Evolutionary conservation across 2,888 invertebrate genomes (phyloP).

Genomic region (Folsomia candida): DNA sequence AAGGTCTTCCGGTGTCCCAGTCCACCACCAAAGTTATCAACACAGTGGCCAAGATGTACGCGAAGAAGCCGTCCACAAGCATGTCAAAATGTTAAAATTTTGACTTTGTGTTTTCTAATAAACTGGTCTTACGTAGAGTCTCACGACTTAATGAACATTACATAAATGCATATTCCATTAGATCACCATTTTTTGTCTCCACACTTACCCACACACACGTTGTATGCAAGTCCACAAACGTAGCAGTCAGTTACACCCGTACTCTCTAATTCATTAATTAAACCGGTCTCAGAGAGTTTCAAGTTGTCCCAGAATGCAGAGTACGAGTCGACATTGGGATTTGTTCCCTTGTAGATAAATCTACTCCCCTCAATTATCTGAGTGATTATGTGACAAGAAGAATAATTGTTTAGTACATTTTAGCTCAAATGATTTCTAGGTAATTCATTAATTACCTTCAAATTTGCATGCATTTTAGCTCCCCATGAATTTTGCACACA

Average conservation of each 20-base stretch:
- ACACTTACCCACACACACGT: slow-evolving; percentile 72
- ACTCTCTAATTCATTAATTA: slow-evolving; percentile 75
- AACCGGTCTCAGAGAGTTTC: slow-evolving; percentile 80
- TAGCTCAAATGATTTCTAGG: background rate
- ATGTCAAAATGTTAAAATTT: too few relatives aligned
- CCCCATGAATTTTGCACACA: slow-evolving; percentile 96
- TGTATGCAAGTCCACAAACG: slow-evolving; percentile 91
- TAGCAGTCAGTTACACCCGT: slow-evolving; percentile 86
- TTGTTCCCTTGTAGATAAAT: slow-evolving; percentile 86
- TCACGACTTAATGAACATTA: too few relatives aligned
- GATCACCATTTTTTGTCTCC: background rate
- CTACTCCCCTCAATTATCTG: slow-evolving; percentile 33
- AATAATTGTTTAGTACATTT: background rate
- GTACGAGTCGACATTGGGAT: slow-evolving; percentile 93
- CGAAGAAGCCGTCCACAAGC: too few relatives aligned
- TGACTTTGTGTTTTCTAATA: too few relatives aligned
- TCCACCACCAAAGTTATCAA: too few relatives aligned
- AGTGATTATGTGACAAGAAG: background rate
- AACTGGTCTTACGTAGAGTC: too few relatives aligned
- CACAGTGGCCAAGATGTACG: too few relatives aligned
- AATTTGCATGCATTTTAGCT: slow-evolving; percentile 80
- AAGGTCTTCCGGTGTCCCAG: too few relatives aligned
- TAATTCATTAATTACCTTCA: slow-evolving; percentile 67
- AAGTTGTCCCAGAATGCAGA: slow-evolving; percentile 98
- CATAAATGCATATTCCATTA: background rate